phyloP scores from a whole-genome alignment of 2,113 vertebrate species.

The Cyprinus carpio region DNA sequence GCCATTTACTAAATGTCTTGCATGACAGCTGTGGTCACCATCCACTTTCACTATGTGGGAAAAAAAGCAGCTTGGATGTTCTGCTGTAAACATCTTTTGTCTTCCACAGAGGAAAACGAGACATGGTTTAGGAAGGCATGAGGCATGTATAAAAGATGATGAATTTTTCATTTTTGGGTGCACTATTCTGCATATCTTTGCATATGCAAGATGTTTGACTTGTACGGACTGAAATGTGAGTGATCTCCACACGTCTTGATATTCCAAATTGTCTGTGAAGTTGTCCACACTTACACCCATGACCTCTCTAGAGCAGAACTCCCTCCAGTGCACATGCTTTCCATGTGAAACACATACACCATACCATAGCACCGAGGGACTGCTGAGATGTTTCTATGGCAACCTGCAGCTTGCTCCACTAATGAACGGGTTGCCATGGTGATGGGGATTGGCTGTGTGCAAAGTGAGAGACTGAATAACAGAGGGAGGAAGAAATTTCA shows the following conservation, averaged over 20 bases:
- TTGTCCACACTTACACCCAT: not conserved
- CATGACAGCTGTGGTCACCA: not conserved
- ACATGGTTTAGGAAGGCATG: not conserved
- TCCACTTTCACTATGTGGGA: not conserved
- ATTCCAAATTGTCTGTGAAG: not conserved
- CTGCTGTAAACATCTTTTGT: not conserved
- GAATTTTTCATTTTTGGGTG: not conserved
- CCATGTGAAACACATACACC: slow-evolving; percentile 28
- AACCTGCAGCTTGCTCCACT: slow-evolving; percentile 80
- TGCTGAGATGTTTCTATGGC: slow-evolving; percentile 75
- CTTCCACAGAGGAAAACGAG: not conserved
- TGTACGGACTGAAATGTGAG: not conserved
- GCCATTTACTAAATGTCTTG: not conserved
- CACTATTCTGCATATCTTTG: not conserved
- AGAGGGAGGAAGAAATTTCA: slow-evolving; percentile 59
- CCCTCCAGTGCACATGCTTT: slow-evolving; percentile 32
- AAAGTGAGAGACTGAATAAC: slow-evolving; percentile 66
- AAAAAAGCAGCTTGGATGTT: not conserved
- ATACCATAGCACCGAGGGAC: slow-evolving; percentile 70
- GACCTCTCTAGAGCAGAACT: not conserved
- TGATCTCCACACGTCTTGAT: not conserved
- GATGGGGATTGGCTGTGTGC: slow-evolving; percentile 73
- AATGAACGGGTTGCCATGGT: slow-evolving; percentile 77
- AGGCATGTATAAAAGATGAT: not conserved
- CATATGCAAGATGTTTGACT: not conserved